These are phyloP conservation scores for Dynastes hyllus DNA, from an alignment of 2,888 invertebrate genomes.

Conservation along the genomic window DNA sequence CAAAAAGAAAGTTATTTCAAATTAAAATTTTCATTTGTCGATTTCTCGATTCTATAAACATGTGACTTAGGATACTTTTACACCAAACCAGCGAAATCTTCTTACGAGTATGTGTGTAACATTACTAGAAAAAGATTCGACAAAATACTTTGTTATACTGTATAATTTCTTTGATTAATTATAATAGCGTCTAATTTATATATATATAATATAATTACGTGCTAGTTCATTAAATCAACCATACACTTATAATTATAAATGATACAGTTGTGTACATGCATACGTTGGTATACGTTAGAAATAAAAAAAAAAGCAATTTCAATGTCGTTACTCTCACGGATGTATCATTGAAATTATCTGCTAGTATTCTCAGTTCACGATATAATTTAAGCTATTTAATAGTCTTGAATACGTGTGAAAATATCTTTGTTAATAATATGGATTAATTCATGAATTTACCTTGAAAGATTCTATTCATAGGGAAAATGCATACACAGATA, in stretches of 20 bases:
- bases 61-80: no score
- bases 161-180: not conserved
- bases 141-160: not conserved
- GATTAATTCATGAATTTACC: conserved; percentile 15
- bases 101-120: no score
- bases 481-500: conserved; percentile 1
- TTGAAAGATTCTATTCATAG: conserved; percentile 12
- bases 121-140: no score
- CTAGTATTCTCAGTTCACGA: not conserved
- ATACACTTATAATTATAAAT: not conserved
- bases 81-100: no score
- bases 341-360: conserved; percentile 5
- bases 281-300: not conserved
- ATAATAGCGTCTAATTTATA: not conserved
- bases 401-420: not conserved
- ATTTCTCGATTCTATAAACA: no score
- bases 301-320: not conserved
- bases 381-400: conserved; percentile 13
- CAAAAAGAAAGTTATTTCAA: no score
- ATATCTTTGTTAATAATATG: conserved; percentile 15
- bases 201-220: not conserved
- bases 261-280: not conserved
- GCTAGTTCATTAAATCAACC: not conserved
- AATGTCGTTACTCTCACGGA: conserved; percentile 29
- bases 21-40: no score